phyloP scores from a whole-genome alignment of 2,113 vertebrate species.

The Semicossyphus pulcher region DNA sequence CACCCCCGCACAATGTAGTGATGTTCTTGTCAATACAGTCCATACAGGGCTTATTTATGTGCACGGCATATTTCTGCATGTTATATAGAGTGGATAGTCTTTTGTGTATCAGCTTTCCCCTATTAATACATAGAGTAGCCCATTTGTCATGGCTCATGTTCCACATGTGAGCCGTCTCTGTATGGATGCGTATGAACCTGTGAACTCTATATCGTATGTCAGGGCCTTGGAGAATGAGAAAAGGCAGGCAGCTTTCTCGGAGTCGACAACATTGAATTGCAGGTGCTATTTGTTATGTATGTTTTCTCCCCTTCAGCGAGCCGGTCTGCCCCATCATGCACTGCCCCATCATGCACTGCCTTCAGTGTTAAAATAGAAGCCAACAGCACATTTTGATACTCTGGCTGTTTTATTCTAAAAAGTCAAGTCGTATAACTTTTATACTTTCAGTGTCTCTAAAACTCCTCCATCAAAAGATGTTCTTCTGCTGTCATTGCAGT shows the following conservation, averaged over 20 bases:
- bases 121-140: constrained; percentile 49
- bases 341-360: background rate
- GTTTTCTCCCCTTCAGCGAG: constrained; percentile 4
- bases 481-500: background rate
- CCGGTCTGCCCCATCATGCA: background rate
- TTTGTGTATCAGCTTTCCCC: constrained; percentile 1
- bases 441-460: background rate
- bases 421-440: too few relatives aligned
- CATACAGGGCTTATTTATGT: constrained; percentile 47
- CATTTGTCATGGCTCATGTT: constrained; percentile 38
- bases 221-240: background rate
- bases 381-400: background rate
- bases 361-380: constrained; percentile 7
- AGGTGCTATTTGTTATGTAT: constrained; percentile 11
- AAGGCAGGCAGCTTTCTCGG: constrained; percentile 1
- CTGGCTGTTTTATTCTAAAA: background rate
- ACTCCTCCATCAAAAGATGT: background rate
- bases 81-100: constrained; percentile 11
- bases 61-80: constrained; percentile 32
- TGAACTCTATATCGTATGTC: constrained; percentile 20
- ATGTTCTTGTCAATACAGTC: constrained; percentile 24
- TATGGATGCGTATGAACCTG: constrained; percentile 9
- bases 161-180: constrained; percentile 10
- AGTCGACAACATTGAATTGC: background rate
- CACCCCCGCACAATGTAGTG: constrained; percentile 41